These are phyloP conservation scores for Cyprinodon diabolis DNA, from an alignment of 2,797 vertebrate genomes.

Conservation along the genomic window DNA sequence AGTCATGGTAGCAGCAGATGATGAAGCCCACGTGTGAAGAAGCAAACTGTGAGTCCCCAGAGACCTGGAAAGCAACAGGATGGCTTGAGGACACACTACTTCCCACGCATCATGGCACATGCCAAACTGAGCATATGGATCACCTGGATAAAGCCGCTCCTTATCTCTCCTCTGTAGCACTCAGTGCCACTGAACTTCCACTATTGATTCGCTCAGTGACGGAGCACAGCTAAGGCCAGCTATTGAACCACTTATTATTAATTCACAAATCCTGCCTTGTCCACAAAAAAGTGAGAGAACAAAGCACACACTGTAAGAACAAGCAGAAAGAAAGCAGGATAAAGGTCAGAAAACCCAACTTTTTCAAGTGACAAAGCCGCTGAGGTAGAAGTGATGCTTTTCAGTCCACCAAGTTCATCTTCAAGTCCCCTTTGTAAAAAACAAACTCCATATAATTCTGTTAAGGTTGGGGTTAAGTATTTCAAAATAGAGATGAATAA, in stretches of 20 bases:
- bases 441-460: slow-evolving; percentile 38
- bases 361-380: slow-evolving; percentile 59
- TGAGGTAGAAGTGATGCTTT: slow-evolving; percentile 56
- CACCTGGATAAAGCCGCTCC: slow-evolving; percentile 64
- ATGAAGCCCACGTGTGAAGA: slow-evolving; percentile 20
- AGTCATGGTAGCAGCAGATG: slow-evolving; percentile 7
- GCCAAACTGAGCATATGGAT: slow-evolving; percentile 77
- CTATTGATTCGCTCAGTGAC: slow-evolving; percentile 78
- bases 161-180: slow-evolving; percentile 63
- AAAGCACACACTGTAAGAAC: slow-evolving; percentile 59
- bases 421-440: slow-evolving; percentile 61
- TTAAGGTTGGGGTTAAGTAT: slow-evolving; percentile 18
- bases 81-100: slow-evolving; percentile 54
- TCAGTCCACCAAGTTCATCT: slow-evolving; percentile 66
- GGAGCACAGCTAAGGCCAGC: slow-evolving; percentile 75
- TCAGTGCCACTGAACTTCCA: slow-evolving; percentile 72
- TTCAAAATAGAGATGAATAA: slow-evolving; percentile 26
- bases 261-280: slow-evolving; percentile 79
- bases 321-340: slow-evolving; percentile 52
- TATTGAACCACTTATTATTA: slow-evolving; percentile 83
- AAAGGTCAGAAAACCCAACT: slow-evolving; percentile 64
- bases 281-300: slow-evolving; percentile 70
- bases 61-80: slow-evolving; percentile 26
- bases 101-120: slow-evolving; percentile 59
- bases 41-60: slow-evolving; percentile 20